Percentiles rank a stretch among this genome's conserved stretches.
These are phyloP conservation scores for Antheraea yamamai DNA, from an alignment of 2,888 invertebrate species.

Conservation along the genomic window DNA sequence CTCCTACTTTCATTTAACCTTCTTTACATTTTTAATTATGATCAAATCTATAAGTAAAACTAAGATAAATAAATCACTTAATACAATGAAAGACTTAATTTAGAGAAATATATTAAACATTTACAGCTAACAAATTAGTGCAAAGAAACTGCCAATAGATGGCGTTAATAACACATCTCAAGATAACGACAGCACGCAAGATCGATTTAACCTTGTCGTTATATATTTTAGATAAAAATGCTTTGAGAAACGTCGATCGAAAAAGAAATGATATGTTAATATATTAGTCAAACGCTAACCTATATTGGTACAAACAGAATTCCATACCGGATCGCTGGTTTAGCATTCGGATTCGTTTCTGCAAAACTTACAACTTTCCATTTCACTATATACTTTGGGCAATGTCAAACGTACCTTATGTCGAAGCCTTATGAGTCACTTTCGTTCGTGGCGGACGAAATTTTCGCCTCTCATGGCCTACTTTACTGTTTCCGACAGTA, in stretches of 20 bases:
- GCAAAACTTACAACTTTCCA: constrained; percentile 77
- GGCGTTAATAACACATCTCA: too few species aligned
- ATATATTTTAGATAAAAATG: neutral
- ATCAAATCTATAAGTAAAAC: too few species aligned
- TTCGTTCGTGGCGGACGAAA: constrained; percentile 37
- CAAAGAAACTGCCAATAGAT: too few species aligned
- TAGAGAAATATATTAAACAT: too few species aligned
- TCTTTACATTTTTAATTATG: too few species aligned
- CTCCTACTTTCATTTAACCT: too few species aligned
- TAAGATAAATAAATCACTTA: too few species aligned
- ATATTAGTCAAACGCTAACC: neutral
- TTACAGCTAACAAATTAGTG: too few species aligned
- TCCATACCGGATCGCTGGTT: constrained; percentile 51
- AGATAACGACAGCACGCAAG: too few species aligned
- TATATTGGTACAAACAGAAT: constrained; percentile 27
- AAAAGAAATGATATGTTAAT: constrained; percentile 10
- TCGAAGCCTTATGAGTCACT: constrained; percentile 32
- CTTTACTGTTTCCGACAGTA: constrained; percentile 67
- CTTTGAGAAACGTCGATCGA: neutral
- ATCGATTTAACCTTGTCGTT: too few species aligned
- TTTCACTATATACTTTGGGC: constrained; percentile 54
- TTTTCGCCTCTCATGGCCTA: constrained; percentile 75
- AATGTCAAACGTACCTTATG: constrained; percentile 17
- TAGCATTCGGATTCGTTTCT: constrained; percentile 77
- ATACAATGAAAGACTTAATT: too few species aligned